A percentile compares a stretch with the other conserved stretches of the same genome.
Evolutionary conservation across 2,888 invertebrate species (phyloP).

Genomic region (Eupelmus urozonus): DNA sequence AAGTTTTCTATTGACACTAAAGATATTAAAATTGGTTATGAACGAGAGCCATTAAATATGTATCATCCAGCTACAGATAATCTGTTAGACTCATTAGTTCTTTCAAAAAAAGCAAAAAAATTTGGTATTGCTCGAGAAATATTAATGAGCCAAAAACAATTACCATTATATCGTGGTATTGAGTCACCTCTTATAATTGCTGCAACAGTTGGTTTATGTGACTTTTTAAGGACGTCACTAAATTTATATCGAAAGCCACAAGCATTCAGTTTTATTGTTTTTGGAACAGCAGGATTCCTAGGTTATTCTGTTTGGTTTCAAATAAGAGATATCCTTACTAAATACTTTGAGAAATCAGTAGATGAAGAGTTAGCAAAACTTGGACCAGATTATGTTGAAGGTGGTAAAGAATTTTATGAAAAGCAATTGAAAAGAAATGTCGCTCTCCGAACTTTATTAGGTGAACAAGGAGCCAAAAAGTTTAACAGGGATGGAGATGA

Average conservation of each 20-base stretch:
- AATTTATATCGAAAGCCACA: conserved; percentile 80
- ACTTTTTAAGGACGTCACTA: conserved; percentile 79
- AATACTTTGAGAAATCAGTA: conserved; percentile 81
- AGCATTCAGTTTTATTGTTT: conserved; percentile 78
- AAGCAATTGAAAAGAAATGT: conserved; percentile 86
- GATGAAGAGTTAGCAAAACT: conserved; percentile 82
- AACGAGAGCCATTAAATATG: conserved; percentile 83
- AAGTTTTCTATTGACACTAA: conserved; percentile 80
- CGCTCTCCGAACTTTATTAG: conserved; percentile 84
- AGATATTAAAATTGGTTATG: conserved; percentile 79
- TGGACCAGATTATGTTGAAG: conserved; percentile 83
- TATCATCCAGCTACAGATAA: conserved; percentile 81
- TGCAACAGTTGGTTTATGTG: conserved; percentile 73
- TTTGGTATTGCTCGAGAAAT: conserved; percentile 90
- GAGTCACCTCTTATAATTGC: conserved; percentile 28
- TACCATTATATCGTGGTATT: conserved; percentile 78
- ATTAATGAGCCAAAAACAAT: conserved; percentile 81
- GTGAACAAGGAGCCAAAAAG: conserved; percentile 80
- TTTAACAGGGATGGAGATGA: conserved; percentile 86
- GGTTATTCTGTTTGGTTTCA: conserved; percentile 82
- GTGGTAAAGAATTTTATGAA: conserved; percentile 87
- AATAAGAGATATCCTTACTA: conserved; percentile 82
- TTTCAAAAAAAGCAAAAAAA: conserved; percentile 88
- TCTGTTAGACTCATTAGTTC: conserved; percentile 83
- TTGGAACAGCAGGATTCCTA: conserved; percentile 80